phyloP scores from a whole-genome alignment of 2,888 invertebrate genomes.

The Volucella bombylans region DNA sequence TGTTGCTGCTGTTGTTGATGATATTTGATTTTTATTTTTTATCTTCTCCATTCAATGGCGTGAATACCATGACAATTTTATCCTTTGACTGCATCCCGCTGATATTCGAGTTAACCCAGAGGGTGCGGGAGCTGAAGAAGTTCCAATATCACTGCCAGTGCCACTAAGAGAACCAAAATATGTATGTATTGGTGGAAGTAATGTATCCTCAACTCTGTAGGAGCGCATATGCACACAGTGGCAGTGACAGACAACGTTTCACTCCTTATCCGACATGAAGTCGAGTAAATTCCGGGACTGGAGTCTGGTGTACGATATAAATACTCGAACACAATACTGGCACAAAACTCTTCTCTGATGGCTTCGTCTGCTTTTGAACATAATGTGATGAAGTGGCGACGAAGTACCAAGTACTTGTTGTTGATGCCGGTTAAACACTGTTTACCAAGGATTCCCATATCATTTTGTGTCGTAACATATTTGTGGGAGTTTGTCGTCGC shows the following conservation, averaged over 20 bases:
- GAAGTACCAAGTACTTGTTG: conserved; percentile 47
- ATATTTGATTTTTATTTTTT: neutral
- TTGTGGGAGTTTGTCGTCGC: conserved; percentile 45
- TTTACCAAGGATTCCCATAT: conserved; percentile 50
- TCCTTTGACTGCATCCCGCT: conserved; percentile 48
- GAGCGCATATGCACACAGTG: conserved; percentile 12
- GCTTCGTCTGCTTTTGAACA: conserved; percentile 11
- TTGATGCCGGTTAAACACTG: conserved; percentile 22
- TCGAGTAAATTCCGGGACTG: conserved; percentile 10
- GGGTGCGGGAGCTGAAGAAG: neutral
- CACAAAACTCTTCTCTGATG: conserved; percentile 14
- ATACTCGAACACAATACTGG: conserved; percentile 35
- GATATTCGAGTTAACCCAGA: conserved; percentile 41
- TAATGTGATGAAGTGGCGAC: conserved; percentile 44
- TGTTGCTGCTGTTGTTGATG: neutral
- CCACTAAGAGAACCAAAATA: conserved; percentile 39
- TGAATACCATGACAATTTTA: conserved; percentile 46
- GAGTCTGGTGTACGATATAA: conserved; percentile 26
- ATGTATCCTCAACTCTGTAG: conserved; percentile 24
- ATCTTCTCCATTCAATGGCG: conserved; percentile 8
- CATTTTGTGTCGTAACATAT: conserved; percentile 38
- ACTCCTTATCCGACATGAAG: neutral
- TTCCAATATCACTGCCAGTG: too few species aligned
- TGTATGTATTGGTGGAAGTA: conserved; percentile 41
- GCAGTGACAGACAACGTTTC: conserved; percentile 47